Base-by-base conservation (phyloP, 2,113 vertebrate genomes). In the Typhlomys cinereus region DNA sequence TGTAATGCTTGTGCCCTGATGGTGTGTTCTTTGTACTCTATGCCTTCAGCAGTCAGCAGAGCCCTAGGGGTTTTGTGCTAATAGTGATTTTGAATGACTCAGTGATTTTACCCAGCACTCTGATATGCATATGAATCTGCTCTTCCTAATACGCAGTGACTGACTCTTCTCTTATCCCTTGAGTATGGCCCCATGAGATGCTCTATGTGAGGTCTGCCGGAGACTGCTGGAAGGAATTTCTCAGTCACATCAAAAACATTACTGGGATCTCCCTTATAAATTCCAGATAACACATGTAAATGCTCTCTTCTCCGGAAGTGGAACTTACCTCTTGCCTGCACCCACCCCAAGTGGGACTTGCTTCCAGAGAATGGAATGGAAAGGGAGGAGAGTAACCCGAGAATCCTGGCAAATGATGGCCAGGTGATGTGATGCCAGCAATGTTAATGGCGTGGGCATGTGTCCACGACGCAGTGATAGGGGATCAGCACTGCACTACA, bases 191-290 rank as follows among this genome's bases (percentile, higher is more conserved):
- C 20, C 10, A 5, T 27, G 27, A 71, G 50, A 85, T 46, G n/a
- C 25, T 85, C 12, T 54, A 27, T 23, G 29, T 59, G 23, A 18
- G 6, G 23, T 67, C 62, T 78, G 41, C 36, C 31, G 50, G 36
- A 29, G 67, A 61, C 34, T 54, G 12, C 61, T 79, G 8, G 3
- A 76, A 34, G 48, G 12, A 66, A 86, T 66, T 61, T 61, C 69
- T 85, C 27, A n/a, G 52, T 88, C 80, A 18, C 36, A 90, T 88
- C 73, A n/a, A 80, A 90, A 85, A 81, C 31, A 75, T 36, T 54
- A 52, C 41, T 73, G 66, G 50, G 36, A 70, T 91, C 76, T 92
- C 41, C 18, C 52, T 6, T 44, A 46, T 1, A 70, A 64, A 82
- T 44, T 66, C 46, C 52, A 86, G 39, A 61, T 61, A 82, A 36